Percentiles rank a stretch among this genome's conserved stretches.
These are phyloP conservation scores for Guaruba guarouba DNA, from an alignment of 2,113 vertebrate species.

Conservation along the genomic window DNA sequence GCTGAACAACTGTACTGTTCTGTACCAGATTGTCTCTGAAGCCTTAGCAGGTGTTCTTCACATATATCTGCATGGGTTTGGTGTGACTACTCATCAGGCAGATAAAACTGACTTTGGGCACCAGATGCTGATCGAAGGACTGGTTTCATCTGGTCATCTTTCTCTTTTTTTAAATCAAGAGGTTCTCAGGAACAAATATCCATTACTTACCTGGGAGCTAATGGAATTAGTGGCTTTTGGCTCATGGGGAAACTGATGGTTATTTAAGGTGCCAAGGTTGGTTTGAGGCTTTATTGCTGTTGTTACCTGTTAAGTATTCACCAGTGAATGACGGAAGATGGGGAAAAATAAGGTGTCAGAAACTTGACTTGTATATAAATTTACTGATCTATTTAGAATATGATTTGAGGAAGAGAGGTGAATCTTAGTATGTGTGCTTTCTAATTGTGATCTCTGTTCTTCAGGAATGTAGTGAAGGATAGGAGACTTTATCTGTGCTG, in stretches of 20 bases:
- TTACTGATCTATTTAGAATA: background rate
- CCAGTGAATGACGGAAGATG: background rate
- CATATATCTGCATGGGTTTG: background rate
- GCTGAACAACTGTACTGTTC: background rate
- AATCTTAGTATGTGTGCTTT: background rate
- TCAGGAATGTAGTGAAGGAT: background rate
- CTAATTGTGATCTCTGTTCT: background rate
- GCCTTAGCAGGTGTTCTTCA: background rate
- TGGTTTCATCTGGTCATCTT: background rate
- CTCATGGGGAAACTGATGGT: background rate
- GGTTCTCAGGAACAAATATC: background rate
- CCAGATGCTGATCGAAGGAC: background rate
- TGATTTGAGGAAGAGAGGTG: background rate
- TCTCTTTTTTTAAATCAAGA: background rate
- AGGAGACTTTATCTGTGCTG: background rate
- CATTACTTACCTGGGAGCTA: background rate
- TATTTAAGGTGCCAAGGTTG: background rate
- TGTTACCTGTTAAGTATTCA: background rate
- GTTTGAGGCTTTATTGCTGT: background rate
- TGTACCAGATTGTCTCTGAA: background rate
- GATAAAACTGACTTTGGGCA: background rate
- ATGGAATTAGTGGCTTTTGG: background rate
- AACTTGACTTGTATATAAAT: background rate
- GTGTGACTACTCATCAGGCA: background rate
- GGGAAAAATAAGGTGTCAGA: background rate